These are phyloP conservation scores for silkworm (Bombyx mori) DNA, from an alignment of 1,140 invertebrate genomes.

Conservation along the genomic window ASM3026992v2 NC_085115.1:8615501-8616000, in stretches of 20 bases:
- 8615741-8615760: constrained; percentile 27
- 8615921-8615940: too few relatives aligned
- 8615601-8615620: constrained; percentile 15
- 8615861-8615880: not conserved
- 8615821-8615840: constrained; percentile 12
- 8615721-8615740: constrained; percentile 52
- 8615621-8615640: constrained; percentile 37
- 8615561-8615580: constrained; percentile 10
- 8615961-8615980: too few relatives aligned
- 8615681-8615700: constrained; percentile 46
- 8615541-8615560: not conserved
- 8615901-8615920: too few relatives aligned
- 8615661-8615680: constrained; percentile 19
- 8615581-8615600: constrained; percentile 19
- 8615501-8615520: too few relatives aligned
- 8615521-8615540: too few relatives aligned
- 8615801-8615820: constrained; percentile 19
- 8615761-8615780: constrained; percentile 14
- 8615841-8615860: constrained; percentile 1
- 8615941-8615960: too few relatives aligned
- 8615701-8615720: constrained; percentile 58
- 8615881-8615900: too few relatives aligned
- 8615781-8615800: constrained; percentile 20
- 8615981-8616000: too few relatives aligned
- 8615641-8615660: constrained; percentile 15